Evolutionary conservation across 2,113 vertebrate species (phyloP), one percentile per base, ranked within the genome.

Genomic region (Microcebus tavaratra): DNA sequence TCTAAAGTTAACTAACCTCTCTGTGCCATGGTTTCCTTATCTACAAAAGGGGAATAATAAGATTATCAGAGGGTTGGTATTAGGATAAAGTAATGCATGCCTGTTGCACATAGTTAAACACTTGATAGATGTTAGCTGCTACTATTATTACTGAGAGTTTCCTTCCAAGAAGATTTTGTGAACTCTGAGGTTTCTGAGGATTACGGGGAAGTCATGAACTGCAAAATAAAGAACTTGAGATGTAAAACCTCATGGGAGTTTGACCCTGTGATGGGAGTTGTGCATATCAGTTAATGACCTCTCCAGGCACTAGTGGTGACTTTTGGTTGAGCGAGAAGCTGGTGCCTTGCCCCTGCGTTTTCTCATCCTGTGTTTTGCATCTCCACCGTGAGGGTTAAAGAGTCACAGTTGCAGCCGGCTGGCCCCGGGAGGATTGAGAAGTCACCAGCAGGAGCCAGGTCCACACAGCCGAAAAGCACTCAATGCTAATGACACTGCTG

Each of bases 401-500:
- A 34, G 34, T 76, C 25, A 25, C 11, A 25, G 10, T 36, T 80
- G 15, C 5, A 8, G 9, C 39, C 5, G 48, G 45, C 23, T 61
- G 45, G 45, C 31, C 68, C 45, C 15, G 20, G 6, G 45, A 18
- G 50, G 61, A 31, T n/a, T 39, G 63, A 36, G 39, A 4, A 5
- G 42, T 65, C 34, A 55, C 5, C 39, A 8, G 7, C 7, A 80
- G 90, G 17, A 85, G 4, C 31, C 48, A 25, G 34, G 55, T 55
- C n/a, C n/a, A 14, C 67, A 53, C 27, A 13, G 36, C 42, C 42
- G 29, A 21, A 86, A 89, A 39, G 55, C 29, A 50, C 21, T 34
- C 11, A 1, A 18, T 7, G 21, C 55, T 59, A 23, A 48, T 9
- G 21, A 55, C n/a, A 59, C 8, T 9, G 2, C 11, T 0, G 25